Evolutionary conservation across 2,888 invertebrate species (phyloP), one percentile per base, ranked within the genome.

Genomic region (Pandemis heparana): DNA sequence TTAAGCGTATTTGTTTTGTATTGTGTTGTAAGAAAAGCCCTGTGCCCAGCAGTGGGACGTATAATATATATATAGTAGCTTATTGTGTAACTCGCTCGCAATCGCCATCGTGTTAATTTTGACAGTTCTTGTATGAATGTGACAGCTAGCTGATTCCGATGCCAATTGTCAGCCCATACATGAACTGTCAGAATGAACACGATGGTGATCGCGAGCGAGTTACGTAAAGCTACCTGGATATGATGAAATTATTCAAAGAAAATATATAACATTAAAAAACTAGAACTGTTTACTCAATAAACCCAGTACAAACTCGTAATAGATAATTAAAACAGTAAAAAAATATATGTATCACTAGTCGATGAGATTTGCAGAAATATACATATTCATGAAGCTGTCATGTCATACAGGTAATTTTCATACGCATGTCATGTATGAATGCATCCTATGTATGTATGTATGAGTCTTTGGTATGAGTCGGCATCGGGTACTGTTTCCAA

Each of bases 321-420:
- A 32, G 23, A 32, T 56, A 60, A 60, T 60, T 5, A 60, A 38
- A 60, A 39, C 60, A 60, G 38, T 51, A 41, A 39, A 53, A 62
- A 70, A 73, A 18, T n/a, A n/a, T 53, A 18, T 53, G 51, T 32
- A 53, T 56, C 46, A 64, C 56, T 48, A 59, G 39, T 64, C 7
- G 43, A 43, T n/a, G 41, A 43, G 12, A 39, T 71, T 66, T 68
- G 23, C 48, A 68, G 73, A 73, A 73, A 10, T 3, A 16, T 60
- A 66, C 46, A 63, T 73, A 73, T 73, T 63, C 68, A 73, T 68
- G 43, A 53, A n/a, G 6, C 51, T 62, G 73, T 68, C 73, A 59
- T 64, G 62, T 73, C 68, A 73, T 73, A 73, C 56, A 68, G 73
- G 73, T 73, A 46, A 73, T 72, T 68, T 62, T 72, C 72, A 73